Evolutionary conservation across 2,888 invertebrate genomes (phyloP).

Genomic region (Hybos culiciformis): DNA sequence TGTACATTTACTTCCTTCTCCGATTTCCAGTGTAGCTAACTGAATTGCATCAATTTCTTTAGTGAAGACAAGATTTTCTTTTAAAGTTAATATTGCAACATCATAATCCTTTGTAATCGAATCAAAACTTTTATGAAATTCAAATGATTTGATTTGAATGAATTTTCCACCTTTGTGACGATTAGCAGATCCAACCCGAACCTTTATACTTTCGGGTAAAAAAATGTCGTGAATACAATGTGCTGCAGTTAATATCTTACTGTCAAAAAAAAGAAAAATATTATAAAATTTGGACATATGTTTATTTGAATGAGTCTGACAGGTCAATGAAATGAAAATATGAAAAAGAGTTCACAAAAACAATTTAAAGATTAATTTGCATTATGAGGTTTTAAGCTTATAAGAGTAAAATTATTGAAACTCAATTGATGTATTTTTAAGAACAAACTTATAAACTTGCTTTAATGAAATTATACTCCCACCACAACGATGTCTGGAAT

Average conservation of each 20-base stretch:
- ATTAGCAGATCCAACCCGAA: constrained; percentile 37
- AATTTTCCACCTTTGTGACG: constrained; percentile 14
- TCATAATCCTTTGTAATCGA: constrained; percentile 38
- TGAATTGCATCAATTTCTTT: constrained; percentile 31
- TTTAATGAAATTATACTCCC: too few relatives aligned
- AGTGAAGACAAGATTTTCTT: constrained; percentile 31
- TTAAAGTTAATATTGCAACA: constrained; percentile 38
- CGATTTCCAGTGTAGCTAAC: constrained; percentile 12
- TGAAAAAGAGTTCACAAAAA: too few relatives aligned
- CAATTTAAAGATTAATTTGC: too few relatives aligned
- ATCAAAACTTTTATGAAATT: constrained; percentile 35
- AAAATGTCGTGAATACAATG: constrained; percentile 35
- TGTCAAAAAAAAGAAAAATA: too few relatives aligned
- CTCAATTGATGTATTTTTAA: too few relatives aligned
- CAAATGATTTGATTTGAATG: background rate
- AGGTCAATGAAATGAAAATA: too few relatives aligned
- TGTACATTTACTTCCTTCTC: constrained; percentile 1
- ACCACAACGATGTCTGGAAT: too few relatives aligned
- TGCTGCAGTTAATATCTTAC: constrained; percentile 43
- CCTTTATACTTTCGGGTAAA: background rate
- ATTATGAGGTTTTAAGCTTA: too few relatives aligned
- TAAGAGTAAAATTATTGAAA: too few relatives aligned
- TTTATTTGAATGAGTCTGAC: too few relatives aligned
- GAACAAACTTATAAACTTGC: too few relatives aligned
- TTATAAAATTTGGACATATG: too few relatives aligned